Base-by-base conservation (phyloP, 1,140 invertebrate species). In the Holcopasites calliopsidis region DNA sequence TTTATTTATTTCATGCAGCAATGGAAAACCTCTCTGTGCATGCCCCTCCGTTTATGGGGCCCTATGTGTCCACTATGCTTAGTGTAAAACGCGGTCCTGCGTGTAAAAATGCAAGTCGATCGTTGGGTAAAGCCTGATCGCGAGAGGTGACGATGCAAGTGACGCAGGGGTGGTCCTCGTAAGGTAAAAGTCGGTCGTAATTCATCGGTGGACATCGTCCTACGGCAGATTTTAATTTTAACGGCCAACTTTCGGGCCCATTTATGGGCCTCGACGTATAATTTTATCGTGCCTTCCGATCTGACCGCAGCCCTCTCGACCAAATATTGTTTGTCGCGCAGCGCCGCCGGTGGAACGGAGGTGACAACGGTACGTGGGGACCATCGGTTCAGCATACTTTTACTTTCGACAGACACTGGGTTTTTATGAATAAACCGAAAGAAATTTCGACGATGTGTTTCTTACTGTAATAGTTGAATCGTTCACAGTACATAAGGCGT, bases 281-380 rank as follows among this genome's bases (percentile, higher is more conserved):
- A 90, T 88, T 90, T 91, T 92, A 92, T 92, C 91, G 73, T 64
- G 62, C 84, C 76, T 80, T 76, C 88, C 89, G 88, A 91, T 91
- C 90, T 90, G 83, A 77, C 80, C 79, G 80, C 79, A 65, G 81
- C 64, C 77, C 70, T 68, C 82, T 58, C 60, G 78, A 62, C 82
- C 76, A 80, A 85, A 87, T 85, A 86, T 87, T 87, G 76, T 80
- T 69, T n/a, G 47, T 55, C 61, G 0, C 44, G 44, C 44, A 13
- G 44, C 44, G n/a, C 44, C 44, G 75, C 50, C 76, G 49, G 38
- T 65, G 78, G 35, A 64, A 77, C 66, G 69, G 47, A 35, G 52
- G 78, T 69, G 76, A 64, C 58, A 70, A 60, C 38, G 55, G 65
- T 18, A 42, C 50, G 28, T 38, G 7, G 26, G 52, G 44, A 38